Percentiles rank a stretch among this genome's conserved stretches.
These are phyloP conservation scores for Capitulum mitella DNA, from an alignment of 2,888 invertebrate species.

Conservation along the genomic window DNA sequence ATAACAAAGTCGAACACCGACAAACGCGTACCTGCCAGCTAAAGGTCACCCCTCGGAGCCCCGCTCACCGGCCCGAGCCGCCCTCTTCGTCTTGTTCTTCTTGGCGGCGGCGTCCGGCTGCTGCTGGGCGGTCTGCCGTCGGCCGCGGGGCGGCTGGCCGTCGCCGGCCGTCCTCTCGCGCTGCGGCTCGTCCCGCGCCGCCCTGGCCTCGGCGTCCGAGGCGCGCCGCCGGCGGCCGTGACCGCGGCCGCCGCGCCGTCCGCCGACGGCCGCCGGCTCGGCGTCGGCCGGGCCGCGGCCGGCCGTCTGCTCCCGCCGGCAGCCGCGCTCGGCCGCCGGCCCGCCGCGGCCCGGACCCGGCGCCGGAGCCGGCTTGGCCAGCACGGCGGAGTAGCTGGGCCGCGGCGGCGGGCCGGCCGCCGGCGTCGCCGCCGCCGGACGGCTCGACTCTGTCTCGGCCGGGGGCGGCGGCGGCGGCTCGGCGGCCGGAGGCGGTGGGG, in stretches of 20 bases:
- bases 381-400: slow-evolving; percentile 6
- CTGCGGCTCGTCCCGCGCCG: not conserved
- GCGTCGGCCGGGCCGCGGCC: not conserved
- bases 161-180: not conserved
- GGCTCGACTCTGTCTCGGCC: not conserved
- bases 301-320: not conserved
- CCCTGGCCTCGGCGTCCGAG: not conserved
- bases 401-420: not conserved
- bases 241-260: not conserved
- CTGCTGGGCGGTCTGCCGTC: not conserved
- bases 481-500: not conserved
- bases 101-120: not conserved
- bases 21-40: too few relatives aligned
- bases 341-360: not conserved
- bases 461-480: not conserved
- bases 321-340: not conserved
- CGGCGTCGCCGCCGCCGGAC: not conserved
- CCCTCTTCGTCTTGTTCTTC: not conserved
- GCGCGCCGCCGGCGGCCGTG: not conserved
- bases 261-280: not conserved
- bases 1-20: too few relatives aligned
- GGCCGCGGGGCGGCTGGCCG: not conserved
- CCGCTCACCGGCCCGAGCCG: not conserved
- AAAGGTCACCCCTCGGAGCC: too few relatives aligned
- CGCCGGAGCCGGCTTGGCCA: not conserved